A percentile compares a stretch with the other conserved stretches of the same genome.
Conservation (phyloP, 2,113 vertebrate genomes). For the Coreoperca whiteheadi region DNA sequence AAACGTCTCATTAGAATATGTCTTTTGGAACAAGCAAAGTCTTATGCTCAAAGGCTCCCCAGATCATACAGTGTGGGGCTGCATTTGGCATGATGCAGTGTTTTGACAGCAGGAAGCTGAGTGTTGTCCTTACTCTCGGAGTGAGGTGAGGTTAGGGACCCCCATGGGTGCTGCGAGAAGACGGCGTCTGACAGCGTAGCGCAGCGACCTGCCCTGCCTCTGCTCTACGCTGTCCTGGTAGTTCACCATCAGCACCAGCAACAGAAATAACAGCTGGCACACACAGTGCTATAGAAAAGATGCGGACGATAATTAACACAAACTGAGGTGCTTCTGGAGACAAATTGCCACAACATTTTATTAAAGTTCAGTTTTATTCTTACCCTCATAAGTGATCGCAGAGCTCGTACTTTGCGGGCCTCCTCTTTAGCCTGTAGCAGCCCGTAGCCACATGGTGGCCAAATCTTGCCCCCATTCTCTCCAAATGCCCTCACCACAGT, state of each 20-base stretch:
- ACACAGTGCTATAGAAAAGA: slow-evolving; percentile 76
- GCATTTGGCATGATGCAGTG: not conserved
- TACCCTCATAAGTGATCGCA: slow-evolving; percentile 84
- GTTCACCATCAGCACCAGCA: slow-evolving; percentile 86
- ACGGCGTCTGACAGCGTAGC: slow-evolving; percentile 63
- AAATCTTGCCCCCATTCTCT: slow-evolving; percentile 72
- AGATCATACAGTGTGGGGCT: not conserved
- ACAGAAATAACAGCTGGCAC: slow-evolving; percentile 82
- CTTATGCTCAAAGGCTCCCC: not conserved
- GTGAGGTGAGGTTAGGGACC: slow-evolving; percentile 68
- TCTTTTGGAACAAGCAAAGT: not conserved
- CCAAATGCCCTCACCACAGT: slow-evolving; percentile 69
- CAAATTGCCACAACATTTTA: not conserved
- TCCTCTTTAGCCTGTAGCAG: slow-evolving; percentile 87
- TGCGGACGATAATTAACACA: not conserved
- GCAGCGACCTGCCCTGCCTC: slow-evolving; percentile 77
- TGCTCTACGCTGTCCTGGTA: slow-evolving; percentile 81
- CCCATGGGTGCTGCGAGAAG: slow-evolving; percentile 66
- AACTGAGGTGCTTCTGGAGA: not conserved
- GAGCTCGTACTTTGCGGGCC: slow-evolving; percentile 81
- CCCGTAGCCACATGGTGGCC: slow-evolving; percentile 83
- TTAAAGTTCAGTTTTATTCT: not conserved
- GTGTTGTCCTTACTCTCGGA: slow-evolving; percentile 69
- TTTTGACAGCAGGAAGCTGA: slow-evolving; percentile 9
- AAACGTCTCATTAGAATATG: not conserved